Evolutionary conservation across 2,113 vertebrate genomes (phyloP).

Genomic region (Dermatemys mawii): DNA sequence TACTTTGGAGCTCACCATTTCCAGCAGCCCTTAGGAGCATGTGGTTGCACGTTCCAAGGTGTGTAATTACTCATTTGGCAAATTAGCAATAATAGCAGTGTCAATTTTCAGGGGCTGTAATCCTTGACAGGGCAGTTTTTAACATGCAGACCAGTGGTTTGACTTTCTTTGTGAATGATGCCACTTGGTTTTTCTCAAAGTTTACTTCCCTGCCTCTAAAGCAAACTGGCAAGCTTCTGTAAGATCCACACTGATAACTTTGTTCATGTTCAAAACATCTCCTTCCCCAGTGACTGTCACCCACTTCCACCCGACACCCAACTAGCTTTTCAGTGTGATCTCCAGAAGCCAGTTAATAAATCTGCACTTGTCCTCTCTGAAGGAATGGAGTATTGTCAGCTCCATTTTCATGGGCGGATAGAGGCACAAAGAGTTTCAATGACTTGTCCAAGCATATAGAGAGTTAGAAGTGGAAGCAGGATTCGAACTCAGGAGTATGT

Average conservation of each 20-base stretch:
- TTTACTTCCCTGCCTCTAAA: not conserved
- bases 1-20: constrained; percentile 65
- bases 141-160: constrained; percentile 1
- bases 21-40: constrained; percentile 38
- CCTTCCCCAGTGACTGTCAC: not conserved
- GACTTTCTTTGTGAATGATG: not conserved
- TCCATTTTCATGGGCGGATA: rapidly evolving
- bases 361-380: not conserved
- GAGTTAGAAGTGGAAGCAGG: not conserved
- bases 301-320: not conserved
- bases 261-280: rapidly evolving
- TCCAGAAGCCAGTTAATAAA: not conserved
- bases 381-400: not conserved
- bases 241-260: not conserved
- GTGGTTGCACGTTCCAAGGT: constrained; percentile 58
- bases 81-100: constrained; percentile 44
- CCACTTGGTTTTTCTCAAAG: not conserved
- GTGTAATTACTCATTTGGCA: constrained; percentile 49
- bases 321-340: not conserved
- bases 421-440: not conserved
- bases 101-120: constrained; percentile 58
- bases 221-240: not conserved
- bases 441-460: not conserved
- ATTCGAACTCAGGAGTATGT: not conserved
- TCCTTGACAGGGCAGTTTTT: constrained; percentile 55